These are phyloP conservation scores for Drosophila lini DNA, from an alignment of 1,140 invertebrate genomes.

Conservation along the genomic window DNA sequence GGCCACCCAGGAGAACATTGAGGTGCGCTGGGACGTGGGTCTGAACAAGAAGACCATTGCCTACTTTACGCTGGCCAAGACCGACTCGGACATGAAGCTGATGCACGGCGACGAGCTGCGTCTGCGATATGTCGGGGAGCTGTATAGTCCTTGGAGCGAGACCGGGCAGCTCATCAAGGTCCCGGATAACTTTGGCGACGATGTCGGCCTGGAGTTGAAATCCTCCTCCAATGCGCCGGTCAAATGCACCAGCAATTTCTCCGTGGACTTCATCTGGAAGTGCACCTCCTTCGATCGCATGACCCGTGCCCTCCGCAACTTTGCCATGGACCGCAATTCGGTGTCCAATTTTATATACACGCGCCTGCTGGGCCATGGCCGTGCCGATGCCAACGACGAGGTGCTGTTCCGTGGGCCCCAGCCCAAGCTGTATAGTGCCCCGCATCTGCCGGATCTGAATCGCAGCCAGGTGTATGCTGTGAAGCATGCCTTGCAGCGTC, in stretches of 20 bases:
- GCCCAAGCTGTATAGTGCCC: constrained; percentile 98
- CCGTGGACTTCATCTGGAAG: constrained; percentile 99
- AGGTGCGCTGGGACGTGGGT: constrained; percentile 99
- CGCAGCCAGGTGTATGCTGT: constrained; percentile 99
- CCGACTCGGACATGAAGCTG: constrained; percentile 99
- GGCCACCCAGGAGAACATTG: constrained; percentile 99
- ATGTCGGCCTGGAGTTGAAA: constrained; percentile 98
- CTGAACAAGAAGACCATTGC: constrained; percentile 99
- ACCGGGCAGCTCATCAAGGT: constrained; percentile 99
- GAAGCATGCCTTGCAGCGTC: constrained; percentile 98
- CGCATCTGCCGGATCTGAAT: constrained; percentile 98
- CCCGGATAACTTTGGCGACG: constrained; percentile 99
- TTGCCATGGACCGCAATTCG: constrained; percentile 97
- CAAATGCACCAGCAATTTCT: constrained; percentile 97
- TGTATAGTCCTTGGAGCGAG: constrained; percentile 97
- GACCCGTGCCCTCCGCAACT: constrained; percentile 97
- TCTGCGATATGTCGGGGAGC: constrained; percentile 96
- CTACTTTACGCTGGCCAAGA: constrained; percentile 98
- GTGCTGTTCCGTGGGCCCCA: constrained; percentile 93
- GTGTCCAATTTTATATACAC: constrained; percentile 99
- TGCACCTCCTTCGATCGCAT: constrained; percentile 99
- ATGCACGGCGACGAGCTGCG: constrained; percentile 99
- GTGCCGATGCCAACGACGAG: constrained; percentile 95
- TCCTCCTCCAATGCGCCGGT: constrained; percentile 94
- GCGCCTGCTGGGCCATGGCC: constrained; percentile 95